phyloP scores from a whole-genome alignment of 2,888 invertebrate species.

The Allolobophora icterica region DNA sequence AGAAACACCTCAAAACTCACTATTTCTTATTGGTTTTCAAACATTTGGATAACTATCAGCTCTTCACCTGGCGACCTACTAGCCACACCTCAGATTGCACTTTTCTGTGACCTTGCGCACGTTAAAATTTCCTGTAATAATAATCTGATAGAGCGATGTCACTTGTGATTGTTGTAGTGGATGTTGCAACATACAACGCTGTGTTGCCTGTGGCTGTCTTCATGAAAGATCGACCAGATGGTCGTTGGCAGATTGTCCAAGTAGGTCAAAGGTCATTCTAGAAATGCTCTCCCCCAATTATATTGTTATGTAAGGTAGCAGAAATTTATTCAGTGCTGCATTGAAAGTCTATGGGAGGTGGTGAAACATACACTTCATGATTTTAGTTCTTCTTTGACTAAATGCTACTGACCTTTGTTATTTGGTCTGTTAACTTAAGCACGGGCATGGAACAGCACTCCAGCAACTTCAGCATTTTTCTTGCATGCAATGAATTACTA shows the following conservation, averaged over 20 bases:
- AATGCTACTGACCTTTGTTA: background rate
- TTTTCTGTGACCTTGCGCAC: too few species aligned
- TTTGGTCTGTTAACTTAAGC: background rate
- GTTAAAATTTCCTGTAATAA: background rate
- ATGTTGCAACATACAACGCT: slow-evolving; percentile 22
- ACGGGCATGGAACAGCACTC: background rate
- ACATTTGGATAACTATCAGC: too few species aligned
- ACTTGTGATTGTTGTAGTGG: slow-evolving; percentile 47
- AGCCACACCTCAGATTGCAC: too few species aligned
- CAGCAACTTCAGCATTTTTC: background rate
- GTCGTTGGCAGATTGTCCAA: slow-evolving; percentile 12
- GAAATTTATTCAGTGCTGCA: background rate
- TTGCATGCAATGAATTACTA: background rate
- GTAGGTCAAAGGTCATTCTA: background rate
- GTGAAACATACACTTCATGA: background rate
- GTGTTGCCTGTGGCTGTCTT: background rate
- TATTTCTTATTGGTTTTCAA: too few species aligned
- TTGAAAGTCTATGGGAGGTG: background rate
- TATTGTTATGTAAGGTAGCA: background rate
- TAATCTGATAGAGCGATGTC: background rate
- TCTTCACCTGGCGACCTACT: too few species aligned
- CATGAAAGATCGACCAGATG: background rate
- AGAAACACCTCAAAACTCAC: too few species aligned
- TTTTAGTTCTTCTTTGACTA: background rate
- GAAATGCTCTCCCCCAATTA: background rate